Evolutionary conservation across 2,113 vertebrate genomes (phyloP).

Genomic region (Astur gentilis): DNA sequence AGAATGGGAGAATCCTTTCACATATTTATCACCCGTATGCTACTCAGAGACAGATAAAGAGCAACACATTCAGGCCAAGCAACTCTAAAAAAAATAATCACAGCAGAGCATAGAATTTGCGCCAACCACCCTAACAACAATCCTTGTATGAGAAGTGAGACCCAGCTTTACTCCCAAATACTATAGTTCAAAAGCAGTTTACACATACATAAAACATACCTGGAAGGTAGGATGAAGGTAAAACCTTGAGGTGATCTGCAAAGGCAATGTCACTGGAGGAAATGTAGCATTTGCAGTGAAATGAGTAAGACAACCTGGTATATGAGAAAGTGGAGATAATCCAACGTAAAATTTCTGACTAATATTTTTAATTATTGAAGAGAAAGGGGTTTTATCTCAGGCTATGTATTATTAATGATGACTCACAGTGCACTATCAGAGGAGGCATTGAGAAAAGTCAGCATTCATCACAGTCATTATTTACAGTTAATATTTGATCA

Average conservation of each 20-base stretch:
- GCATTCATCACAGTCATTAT: background rate
- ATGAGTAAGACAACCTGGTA: background rate
- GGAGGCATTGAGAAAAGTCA: background rate
- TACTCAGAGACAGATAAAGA: background rate
- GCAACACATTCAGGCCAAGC: background rate
- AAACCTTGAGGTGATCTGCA: background rate
- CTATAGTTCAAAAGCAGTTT: background rate
- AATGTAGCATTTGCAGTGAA: background rate
- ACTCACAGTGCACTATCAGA: background rate
- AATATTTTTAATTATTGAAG: background rate
- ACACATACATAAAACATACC: background rate
- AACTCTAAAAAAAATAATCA: background rate
- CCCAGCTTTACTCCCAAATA: background rate
- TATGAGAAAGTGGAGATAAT: background rate
- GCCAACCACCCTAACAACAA: background rate
- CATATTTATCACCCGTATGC: accelerated
- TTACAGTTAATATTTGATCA: background rate
- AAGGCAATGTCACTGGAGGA: background rate
- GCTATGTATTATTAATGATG: background rate
- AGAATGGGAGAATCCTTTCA: background rate
- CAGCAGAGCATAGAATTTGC: background rate
- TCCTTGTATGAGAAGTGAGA: background rate
- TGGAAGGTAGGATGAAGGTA: background rate
- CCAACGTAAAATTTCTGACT: background rate
- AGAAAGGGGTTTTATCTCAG: background rate